phyloP scores from a whole-genome alignment of 1,140 invertebrate species.

The Whitmania pigra region DNA sequence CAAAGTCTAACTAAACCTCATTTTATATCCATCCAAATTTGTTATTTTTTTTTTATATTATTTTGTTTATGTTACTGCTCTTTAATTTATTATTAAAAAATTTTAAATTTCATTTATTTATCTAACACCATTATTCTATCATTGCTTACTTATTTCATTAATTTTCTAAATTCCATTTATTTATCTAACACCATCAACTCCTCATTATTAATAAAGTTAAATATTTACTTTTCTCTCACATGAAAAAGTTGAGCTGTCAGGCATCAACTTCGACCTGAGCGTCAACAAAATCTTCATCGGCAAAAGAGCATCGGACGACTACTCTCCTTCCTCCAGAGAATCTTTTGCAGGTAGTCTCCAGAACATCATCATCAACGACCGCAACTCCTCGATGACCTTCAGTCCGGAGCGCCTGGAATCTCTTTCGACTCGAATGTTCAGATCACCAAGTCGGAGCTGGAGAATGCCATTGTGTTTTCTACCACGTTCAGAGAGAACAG shows the following conservation, averaged over 20 bases:
- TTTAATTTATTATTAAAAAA: no score
- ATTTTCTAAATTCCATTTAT: no score
- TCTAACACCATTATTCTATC: no score
- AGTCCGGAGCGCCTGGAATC: constrained; percentile 8
- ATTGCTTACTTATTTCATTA: no score
- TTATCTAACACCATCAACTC: no score
- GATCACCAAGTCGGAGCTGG: background rate
- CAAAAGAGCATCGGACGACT: constrained; percentile 15
- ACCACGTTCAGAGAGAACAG: constrained; percentile 29
- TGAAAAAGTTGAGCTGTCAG: constrained; percentile 22
- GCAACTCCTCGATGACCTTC: constrained; percentile 23
- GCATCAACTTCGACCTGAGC: constrained; percentile 25
- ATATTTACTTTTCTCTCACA: no score
- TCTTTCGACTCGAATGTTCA: background rate
- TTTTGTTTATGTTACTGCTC: no score
- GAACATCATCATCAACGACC: constrained; percentile 31
- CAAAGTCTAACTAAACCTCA: no score
- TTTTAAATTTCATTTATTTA: no score
- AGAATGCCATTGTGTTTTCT: constrained; percentile 26
- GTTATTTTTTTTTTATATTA: no score
- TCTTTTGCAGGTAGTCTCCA: constrained; percentile 33
- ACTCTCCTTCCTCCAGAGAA: constrained; percentile 17
- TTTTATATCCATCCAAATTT: no score
- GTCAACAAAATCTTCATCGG: constrained; percentile 27
- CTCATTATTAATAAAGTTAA: no score